Conservation (phyloP, 2,888 invertebrate genomes). For the Perithous albicinctus region DNA sequence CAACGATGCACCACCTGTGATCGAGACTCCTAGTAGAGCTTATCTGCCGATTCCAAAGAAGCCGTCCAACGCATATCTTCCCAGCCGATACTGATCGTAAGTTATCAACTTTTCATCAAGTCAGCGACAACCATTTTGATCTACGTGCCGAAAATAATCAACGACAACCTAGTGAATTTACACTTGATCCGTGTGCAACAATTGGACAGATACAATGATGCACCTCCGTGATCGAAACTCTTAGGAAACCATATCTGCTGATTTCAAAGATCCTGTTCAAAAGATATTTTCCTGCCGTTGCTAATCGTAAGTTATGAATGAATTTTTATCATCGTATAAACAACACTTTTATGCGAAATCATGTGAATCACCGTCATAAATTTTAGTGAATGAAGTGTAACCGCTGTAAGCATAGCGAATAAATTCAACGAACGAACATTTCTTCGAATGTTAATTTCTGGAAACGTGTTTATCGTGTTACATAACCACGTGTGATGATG, state of each 20-base stretch:
- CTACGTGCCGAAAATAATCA: neutral
- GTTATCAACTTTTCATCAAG: neutral
- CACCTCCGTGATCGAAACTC: neutral
- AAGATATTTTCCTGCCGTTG: neutral
- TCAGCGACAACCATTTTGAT: slow-evolving; percentile 3
- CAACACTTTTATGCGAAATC: neutral
- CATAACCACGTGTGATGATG: neutral
- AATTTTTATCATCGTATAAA: neutral
- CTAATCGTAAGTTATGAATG: neutral
- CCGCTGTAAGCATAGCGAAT: neutral
- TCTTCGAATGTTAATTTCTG: neutral
- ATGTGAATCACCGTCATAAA: neutral
- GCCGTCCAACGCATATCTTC: neutral
- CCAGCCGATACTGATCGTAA: neutral
- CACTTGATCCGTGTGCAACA: neutral
- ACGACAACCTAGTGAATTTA: neutral
- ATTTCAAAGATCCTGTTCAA: neutral
- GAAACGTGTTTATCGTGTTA: neutral
- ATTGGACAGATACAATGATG: neutral
- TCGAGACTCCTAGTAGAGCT: slow-evolving; percentile 18
- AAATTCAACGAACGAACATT: too few relatives aligned
- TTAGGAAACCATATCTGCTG: slow-evolving; percentile 44
- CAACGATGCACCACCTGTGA: neutral
- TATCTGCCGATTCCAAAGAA: slow-evolving; percentile 40
- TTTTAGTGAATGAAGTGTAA: neutral